Conservation (phyloP, 1,140 invertebrate species). For the Plectus sambesii region DNA sequence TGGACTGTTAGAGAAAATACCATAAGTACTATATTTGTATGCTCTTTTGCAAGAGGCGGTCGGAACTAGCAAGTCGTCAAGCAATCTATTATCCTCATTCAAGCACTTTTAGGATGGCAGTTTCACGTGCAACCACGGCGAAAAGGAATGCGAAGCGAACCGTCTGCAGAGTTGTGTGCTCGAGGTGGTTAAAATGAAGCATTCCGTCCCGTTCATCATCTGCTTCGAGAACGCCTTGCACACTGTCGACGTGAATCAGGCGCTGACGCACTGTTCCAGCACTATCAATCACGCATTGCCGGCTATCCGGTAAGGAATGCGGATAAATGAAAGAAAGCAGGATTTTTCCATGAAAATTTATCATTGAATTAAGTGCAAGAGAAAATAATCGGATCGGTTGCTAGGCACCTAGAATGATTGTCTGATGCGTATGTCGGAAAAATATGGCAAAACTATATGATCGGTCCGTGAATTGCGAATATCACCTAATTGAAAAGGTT, state of each 20-base stretch:
- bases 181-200: conserved; percentile 28
- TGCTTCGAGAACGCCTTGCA: conserved; percentile 37
- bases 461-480: background rate
- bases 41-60: background rate
- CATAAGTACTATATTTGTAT: background rate
- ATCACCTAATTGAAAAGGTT: background rate
- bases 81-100: conserved; percentile 5
- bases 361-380: too few species aligned
- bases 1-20: conserved; percentile 30
- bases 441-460: background rate
- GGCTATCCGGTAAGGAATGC: conserved; percentile 31
- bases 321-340: too few species aligned
- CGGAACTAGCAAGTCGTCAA: conserved; percentile 8
- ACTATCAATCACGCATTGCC: conserved; percentile 38
- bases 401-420: too few species aligned
- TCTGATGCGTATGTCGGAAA: background rate
- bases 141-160: conserved; percentile 44
- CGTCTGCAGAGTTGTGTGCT: conserved; percentile 41
- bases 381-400: too few species aligned
- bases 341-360: too few species aligned
- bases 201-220: conserved; percentile 39
- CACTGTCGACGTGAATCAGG: conserved; percentile 24
- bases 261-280: conserved; percentile 34
- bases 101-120: conserved; percentile 34
- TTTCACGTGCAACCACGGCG: conserved; percentile 43